These are phyloP conservation scores for Naso thynnoides DNA, from an alignment of 2,797 vertebrate species.

Conservation along the genomic window DNA sequence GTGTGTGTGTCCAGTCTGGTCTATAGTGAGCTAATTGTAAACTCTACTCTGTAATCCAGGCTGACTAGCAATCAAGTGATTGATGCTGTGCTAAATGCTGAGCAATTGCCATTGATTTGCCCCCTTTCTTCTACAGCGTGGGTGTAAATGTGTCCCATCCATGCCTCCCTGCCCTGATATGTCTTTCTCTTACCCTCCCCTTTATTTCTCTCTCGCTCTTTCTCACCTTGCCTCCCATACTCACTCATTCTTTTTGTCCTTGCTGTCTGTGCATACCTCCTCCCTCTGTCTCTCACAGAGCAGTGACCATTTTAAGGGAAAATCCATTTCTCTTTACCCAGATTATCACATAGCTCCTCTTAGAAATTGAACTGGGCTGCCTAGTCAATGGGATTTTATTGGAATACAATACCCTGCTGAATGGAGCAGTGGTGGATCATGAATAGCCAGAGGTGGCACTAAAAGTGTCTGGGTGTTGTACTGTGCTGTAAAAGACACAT, in stretches of 20 bases:
- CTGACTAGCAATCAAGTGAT: conserved; percentile 65
- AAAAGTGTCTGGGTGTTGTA: conserved; percentile 51
- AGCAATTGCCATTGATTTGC: conserved; percentile 56
- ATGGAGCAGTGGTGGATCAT: conserved; percentile 48
- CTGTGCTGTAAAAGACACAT: conserved; percentile 54
- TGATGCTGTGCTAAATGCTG: conserved; percentile 56
- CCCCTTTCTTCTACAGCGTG: conserved; percentile 1
- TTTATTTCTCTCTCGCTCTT: conserved; percentile 5
- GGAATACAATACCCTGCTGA: conserved; percentile 68
- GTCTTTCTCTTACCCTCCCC: conserved; percentile 14
- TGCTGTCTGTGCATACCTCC: neutral
- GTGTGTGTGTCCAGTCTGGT: conserved; percentile 22
- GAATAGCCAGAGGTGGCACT: conserved; percentile 51
- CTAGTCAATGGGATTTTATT: conserved; percentile 65
- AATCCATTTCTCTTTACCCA: conserved; percentile 72
- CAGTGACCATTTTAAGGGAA: conserved; percentile 55
- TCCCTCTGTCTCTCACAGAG: conserved; percentile 4
- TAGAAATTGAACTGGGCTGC: conserved; percentile 61
- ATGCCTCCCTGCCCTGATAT: conserved; percentile 4
- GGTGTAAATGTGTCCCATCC: conserved; percentile 25
- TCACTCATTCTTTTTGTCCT: conserved; percentile 14
- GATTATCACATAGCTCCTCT: conserved; percentile 70
- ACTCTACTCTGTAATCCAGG: conserved; percentile 50
- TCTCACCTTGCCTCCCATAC: neutral
- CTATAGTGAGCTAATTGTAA: conserved; percentile 55